A percentile compares a stretch with the other conserved stretches of the same genome.
These are phyloP conservation scores for Rhabdomys pumilio DNA, from an alignment of 2,797 vertebrate species.

Conservation along the genomic window DNA sequence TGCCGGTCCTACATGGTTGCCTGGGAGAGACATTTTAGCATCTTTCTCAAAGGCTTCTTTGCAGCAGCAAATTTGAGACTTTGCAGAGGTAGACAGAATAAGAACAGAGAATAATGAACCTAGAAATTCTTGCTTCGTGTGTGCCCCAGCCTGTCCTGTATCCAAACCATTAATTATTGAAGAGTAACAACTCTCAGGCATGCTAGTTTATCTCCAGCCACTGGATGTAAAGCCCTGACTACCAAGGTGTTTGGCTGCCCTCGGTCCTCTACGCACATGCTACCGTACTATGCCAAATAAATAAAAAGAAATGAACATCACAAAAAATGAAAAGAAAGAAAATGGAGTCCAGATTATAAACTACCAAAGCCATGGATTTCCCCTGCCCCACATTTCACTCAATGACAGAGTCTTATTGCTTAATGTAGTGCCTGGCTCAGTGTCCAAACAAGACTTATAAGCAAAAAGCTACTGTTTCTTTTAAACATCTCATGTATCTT, in stretches of 20 bases:
- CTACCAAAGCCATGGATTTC: background rate
- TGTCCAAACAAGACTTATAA: background rate
- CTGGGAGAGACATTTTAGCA: background rate
- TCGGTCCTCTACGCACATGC: background rate
- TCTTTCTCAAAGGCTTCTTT: constrained; percentile 34
- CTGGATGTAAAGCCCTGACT: background rate
- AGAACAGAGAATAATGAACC: background rate
- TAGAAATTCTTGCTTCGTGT: background rate
- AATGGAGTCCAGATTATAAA: background rate
- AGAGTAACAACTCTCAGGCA: background rate
- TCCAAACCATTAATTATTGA: background rate
- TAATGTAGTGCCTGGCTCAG: background rate
- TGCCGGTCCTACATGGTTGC: background rate
- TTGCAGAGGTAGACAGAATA: background rate
- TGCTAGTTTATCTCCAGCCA: background rate
- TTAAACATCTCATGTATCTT: background rate
- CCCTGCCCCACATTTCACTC: background rate
- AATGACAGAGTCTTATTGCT: background rate
- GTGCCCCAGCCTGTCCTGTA: too few relatives aligned
- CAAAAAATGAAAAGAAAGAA: background rate
- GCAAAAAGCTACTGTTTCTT: background rate
- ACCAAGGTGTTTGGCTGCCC: too few relatives aligned
- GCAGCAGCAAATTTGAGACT: background rate
- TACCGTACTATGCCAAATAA: background rate
- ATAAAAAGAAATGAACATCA: background rate